phyloP scores from a whole-genome alignment of 2,113 vertebrate species.

The Hyla sarda region DNA sequence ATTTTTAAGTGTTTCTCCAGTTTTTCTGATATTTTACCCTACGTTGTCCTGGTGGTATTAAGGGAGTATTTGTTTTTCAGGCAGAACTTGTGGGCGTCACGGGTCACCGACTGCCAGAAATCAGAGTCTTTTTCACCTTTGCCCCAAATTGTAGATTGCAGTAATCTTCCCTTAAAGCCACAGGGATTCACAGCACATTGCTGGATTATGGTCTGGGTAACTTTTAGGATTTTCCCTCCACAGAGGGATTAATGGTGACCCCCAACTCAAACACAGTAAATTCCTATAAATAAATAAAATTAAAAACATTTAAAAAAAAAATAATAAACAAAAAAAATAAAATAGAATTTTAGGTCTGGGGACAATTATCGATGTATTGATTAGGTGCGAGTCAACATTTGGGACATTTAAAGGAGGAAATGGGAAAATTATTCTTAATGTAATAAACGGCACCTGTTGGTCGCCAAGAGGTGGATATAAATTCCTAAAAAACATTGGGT shows the following conservation, averaged over 20 bases:
- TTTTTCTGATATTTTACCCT: not conserved
- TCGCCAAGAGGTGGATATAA: no score
- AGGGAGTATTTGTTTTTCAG: not conserved
- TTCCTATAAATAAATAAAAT: not conserved
- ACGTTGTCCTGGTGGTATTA: not conserved
- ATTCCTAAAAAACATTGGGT: no score
- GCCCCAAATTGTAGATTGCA: constrained; percentile 32
- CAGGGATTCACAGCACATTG: constrained; percentile 40
- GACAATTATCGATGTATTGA: not conserved
- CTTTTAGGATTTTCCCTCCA: constrained; percentile 35
- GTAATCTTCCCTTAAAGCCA: constrained; percentile 49
- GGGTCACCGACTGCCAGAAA: constrained; percentile 50
- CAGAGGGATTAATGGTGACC: constrained; percentile 51
- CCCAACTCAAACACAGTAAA: constrained; percentile 14
- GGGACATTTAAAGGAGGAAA: not conserved
- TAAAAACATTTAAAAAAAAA: no score
- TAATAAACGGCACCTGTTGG: not conserved
- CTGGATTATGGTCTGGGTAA: constrained; percentile 27
- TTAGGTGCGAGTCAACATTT: constrained; percentile 1
- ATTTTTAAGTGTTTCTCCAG: not conserved
- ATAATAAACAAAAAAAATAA: no score
- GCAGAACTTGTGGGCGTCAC: constrained; percentile 1
- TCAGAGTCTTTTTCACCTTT: constrained; percentile 34
- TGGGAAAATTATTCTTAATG: not conserved
- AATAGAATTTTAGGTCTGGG: constrained; percentile 11